phyloP scores from a whole-genome alignment of 2,888 invertebrate genomes.

The Notodonta ziczac region DNA sequence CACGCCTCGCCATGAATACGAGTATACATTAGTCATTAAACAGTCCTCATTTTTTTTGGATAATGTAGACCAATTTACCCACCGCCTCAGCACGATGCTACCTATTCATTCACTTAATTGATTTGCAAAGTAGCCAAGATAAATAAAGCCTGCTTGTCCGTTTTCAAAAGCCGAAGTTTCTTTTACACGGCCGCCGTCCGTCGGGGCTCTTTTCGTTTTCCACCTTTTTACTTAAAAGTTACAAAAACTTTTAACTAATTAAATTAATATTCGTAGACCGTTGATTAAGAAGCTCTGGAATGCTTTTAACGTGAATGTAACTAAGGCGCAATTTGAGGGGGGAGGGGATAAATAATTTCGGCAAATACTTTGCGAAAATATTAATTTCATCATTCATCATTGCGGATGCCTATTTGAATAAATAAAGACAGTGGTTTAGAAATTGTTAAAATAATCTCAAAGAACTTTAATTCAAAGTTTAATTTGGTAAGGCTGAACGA shows the following conservation, averaged over 20 bases:
- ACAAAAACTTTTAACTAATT: conserved; percentile 75
- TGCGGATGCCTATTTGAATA: conserved; percentile 59
- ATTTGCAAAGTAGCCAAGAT: conserved; percentile 49
- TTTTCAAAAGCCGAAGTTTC: conserved; percentile 55
- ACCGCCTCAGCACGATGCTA: conserved; percentile 14
- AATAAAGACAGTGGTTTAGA: conserved; percentile 55
- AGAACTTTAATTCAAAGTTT: conserved; percentile 45
- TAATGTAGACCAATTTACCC: conserved; percentile 37
- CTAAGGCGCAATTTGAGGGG: conserved; percentile 52
- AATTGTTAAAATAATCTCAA: conserved; percentile 57
- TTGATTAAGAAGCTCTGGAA: conserved; percentile 76
- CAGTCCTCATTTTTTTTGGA: conserved; percentile 45
- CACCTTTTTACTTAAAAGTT: conserved; percentile 70
- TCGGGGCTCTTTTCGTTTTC: conserved; percentile 54
- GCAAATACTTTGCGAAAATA: conserved; percentile 62
- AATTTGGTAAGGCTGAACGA: conserved; percentile 34
- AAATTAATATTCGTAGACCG: conserved; percentile 75
- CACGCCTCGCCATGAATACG: conserved; percentile 47
- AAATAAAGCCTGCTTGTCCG: conserved; percentile 43
- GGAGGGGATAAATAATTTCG: conserved; percentile 57
- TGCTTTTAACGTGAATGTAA: conserved; percentile 74
- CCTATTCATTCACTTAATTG: conserved; percentile 48
- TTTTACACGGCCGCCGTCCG: conserved; percentile 40
- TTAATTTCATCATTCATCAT: conserved; percentile 60
- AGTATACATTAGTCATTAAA: conserved; percentile 57